Evolutionary conservation across 2,113 vertebrate species (phyloP), one percentile per base, ranked within the genome.

Genomic region (Opisthocomus hoazin): DNA sequence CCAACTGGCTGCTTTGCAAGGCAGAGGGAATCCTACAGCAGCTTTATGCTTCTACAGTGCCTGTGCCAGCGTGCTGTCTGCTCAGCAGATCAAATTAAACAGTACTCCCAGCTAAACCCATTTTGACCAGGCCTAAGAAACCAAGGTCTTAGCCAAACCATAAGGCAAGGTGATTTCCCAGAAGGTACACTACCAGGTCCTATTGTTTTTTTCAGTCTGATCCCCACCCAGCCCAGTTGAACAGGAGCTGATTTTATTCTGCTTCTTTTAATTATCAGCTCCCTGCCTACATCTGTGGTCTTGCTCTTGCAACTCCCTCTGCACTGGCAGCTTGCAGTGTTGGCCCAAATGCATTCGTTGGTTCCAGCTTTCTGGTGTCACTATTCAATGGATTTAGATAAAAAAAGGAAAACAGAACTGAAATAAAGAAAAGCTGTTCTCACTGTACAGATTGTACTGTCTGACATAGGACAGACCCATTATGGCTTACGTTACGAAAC

Each of bases 61-160:
- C 36, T 0, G 0, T 27, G 24, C n/a, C 29, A 14, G 6, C 45
- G 30, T 0, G 0, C 27, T 83, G 41, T 20, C 69, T 56, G 29
- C 34, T 61, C 34, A 18, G 60, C n/a, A 27, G 10, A 21, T 39
- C 10, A 69, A 48, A 53, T 70, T 11, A 24, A 70, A 41, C 7
- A 23, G 8, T 17, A 26, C 15, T 82, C 11, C 23, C 50, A 78
- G 21, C 8, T 32, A 61, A 83, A 70, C 4, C 14, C 1, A 32
- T 1, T 32, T 29, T 54, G 56, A 63, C n/a, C 43, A 68, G 18
- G 23, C 18, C 30, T 34, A 9, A 3, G 24, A 75, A 79, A 66
- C 24, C 46, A 57, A 66, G 12, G 13, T 56, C 18, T 37, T 56
- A 70, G 78, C 18, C 39, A 85, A 83, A 39, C 27, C 41, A 11